phyloP scores from a whole-genome alignment of 1,140 invertebrate genomes.

The Agrilus planipennis region DNA sequence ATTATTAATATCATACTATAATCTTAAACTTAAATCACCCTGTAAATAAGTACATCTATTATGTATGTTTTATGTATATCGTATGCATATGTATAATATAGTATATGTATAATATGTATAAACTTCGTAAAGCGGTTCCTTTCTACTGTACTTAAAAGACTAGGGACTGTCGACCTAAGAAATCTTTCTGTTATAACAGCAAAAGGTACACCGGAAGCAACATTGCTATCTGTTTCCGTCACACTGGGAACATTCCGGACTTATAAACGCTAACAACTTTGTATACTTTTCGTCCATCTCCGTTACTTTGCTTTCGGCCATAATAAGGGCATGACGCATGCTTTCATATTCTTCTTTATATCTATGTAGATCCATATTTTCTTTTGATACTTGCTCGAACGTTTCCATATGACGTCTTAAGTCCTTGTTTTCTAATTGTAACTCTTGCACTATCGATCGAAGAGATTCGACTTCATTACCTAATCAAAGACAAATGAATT shows the following conservation, averaged over 20 bases:
- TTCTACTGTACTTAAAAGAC: too few relatives aligned
- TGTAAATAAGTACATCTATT: too few relatives aligned
- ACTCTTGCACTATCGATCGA: slow-evolving; percentile 40
- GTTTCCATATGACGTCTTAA: slow-evolving; percentile 44
- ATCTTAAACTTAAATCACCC: too few relatives aligned
- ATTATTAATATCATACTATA: too few relatives aligned
- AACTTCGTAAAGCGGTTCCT: too few relatives aligned
- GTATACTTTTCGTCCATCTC: slow-evolving; percentile 57
- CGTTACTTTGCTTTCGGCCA: slow-evolving; percentile 60
- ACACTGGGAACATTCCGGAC: slow-evolving; percentile 41
- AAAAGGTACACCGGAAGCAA: slow-evolving; percentile 50
- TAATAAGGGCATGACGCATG: slow-evolving; percentile 43
- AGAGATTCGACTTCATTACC: slow-evolving; percentile 22
- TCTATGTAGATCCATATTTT: slow-evolving; percentile 44
- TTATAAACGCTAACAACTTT: slow-evolving; percentile 52
- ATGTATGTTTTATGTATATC: too few relatives aligned
- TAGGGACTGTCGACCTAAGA: too few relatives aligned
- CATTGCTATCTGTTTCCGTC: slow-evolving; percentile 51
- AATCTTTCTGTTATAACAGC: slow-evolving; percentile 37
- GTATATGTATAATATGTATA: too few relatives aligned
- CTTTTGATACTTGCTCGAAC: slow-evolving; percentile 49
- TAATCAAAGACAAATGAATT: neutral
- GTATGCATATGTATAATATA: too few relatives aligned
- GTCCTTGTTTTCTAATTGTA: slow-evolving; percentile 52
- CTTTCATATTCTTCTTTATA: slow-evolving; percentile 50